Percentiles rank a stretch among this genome's conserved stretches.
Conservation (phyloP, 2,888 invertebrate genomes). For the Aplocera efformata region DNA sequence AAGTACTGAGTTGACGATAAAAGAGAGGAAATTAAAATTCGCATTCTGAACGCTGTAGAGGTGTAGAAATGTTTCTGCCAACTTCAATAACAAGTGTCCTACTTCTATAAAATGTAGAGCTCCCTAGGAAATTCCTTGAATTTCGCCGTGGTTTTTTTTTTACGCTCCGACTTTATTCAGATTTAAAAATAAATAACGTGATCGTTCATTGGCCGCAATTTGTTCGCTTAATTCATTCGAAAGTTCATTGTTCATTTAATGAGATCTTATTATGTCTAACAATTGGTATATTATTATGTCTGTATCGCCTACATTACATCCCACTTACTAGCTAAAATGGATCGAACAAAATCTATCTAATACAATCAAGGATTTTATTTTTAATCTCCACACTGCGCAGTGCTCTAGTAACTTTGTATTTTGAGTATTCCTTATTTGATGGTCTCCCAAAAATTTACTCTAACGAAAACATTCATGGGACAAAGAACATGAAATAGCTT, state of each 20-base stretch:
- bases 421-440: too few species aligned
- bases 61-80: too few species aligned
- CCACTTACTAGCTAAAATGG: constrained; percentile 39
- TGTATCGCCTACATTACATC: constrained; percentile 47
- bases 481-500: constrained; percentile 22
- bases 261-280: constrained; percentile 40
- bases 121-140: constrained; percentile 2
- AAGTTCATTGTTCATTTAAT: constrained; percentile 50
- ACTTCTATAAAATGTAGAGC: not conserved
- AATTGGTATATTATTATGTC: constrained; percentile 40
- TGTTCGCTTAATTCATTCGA: constrained; percentile 29
- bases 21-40: not conserved
- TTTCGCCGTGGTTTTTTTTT: constrained; percentile 14
- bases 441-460: too few species aligned
- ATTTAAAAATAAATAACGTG: too few species aligned
- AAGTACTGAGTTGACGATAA: not conserved
- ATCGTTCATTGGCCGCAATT: constrained; percentile 25
- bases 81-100: not conserved
- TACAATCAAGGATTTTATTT: too few species aligned
- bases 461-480: constrained; percentile 9
- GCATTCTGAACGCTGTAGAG: too few species aligned
- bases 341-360: constrained; percentile 6
- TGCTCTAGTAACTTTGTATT: too few species aligned
- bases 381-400: too few species aligned
- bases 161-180: too few species aligned